Evolutionary conservation across 1,140 invertebrate species (phyloP), one percentile per base, ranked within the genome.

Genomic region (Popillia japonica): DNA sequence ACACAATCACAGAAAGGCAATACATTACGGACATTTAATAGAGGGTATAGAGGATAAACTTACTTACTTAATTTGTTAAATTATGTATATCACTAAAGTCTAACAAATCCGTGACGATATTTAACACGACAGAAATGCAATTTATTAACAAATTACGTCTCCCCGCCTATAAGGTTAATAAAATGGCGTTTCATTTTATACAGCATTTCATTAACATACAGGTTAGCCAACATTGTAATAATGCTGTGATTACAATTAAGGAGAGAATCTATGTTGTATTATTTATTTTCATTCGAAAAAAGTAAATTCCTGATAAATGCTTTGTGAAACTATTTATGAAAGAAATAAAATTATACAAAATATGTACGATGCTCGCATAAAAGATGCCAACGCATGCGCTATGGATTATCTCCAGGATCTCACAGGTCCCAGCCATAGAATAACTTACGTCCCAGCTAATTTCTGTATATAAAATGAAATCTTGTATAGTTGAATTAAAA

Each of bases 81-180:
- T 68, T 68, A 11, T 20, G 27, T 27, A 68, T 23, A 11, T 9
- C 61, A 68, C 20, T 22, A 27, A 2, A 7, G 27, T 11, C 10
- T 27, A 68, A 23, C 27, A 68, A 20, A 68, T 41, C 72, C 34
- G 40, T 40, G n/a, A 3, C 11, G 27, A 9, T 74, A 41, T 8
- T 74, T 20, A 41, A 74, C 11, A 44, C 34, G 4, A 14, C 11
- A 74, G 14, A 44, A 74, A 44, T 44, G 27, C 75, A 72, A 79
- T 76, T n/a, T 76, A 76, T 68, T 79, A 76, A 34, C 78, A 76
- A 79, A 72, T 79, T 76, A 83, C 81, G 80, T 84, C 83, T 86
- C 84, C 87, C 86, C 87, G 85, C 87, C 85, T 85, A 84, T 85
- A 85, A 87, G 88, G 89, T 89, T 89, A 89, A 86, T 88, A 89